A percentile compares a stretch with the other conserved stretches of the same genome.
Evolutionary conservation across 2,797 vertebrate genomes (phyloP).

Genomic region (Centroberyx gerrardi): DNA sequence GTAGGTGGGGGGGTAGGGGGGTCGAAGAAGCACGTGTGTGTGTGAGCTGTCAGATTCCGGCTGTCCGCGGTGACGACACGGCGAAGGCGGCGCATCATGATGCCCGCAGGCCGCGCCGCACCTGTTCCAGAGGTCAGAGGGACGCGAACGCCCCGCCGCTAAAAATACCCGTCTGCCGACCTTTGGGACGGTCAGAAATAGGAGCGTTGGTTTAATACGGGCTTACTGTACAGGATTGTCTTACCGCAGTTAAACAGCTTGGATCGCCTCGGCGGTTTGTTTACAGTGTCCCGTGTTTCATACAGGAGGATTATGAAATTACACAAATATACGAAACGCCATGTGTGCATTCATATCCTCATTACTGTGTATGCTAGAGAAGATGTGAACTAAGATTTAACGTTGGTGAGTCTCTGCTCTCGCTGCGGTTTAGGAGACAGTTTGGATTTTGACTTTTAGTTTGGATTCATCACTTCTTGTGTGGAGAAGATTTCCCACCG

Average conservation of each 20-base stretch:
- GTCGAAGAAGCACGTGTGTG: slow-evolving; percentile 60
- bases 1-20: slow-evolving; percentile 31
- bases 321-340: slow-evolving; percentile 15
- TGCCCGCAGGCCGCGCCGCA: slow-evolving; percentile 49
- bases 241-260: slow-evolving; percentile 66
- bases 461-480: too few relatives aligned
- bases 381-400: too few relatives aligned
- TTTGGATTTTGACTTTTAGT: too few relatives aligned
- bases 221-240: slow-evolving; percentile 60
- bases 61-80: slow-evolving; percentile 52
- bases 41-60: slow-evolving; percentile 65
- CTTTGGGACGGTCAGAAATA: slow-evolving; percentile 74
- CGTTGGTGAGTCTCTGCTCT: too few relatives aligned
- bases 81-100: slow-evolving; percentile 42
- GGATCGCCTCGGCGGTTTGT: slow-evolving; percentile 33
- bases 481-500: too few relatives aligned
- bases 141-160: slow-evolving; percentile 27
- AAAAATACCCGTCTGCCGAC: slow-evolving; percentile 78
- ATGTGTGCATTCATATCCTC: not conserved
- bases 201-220: slow-evolving; percentile 74
- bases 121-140: slow-evolving; percentile 71
- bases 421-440: too few relatives aligned
- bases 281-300: slow-evolving; percentile 52
- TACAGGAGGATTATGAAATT: slow-evolving; percentile 41
- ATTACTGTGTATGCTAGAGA: too few relatives aligned